Percentiles rank a stretch among this genome's conserved stretches.
Conservation (phyloP, 2,797 vertebrate genomes). For the Paguma larvata region DNA sequence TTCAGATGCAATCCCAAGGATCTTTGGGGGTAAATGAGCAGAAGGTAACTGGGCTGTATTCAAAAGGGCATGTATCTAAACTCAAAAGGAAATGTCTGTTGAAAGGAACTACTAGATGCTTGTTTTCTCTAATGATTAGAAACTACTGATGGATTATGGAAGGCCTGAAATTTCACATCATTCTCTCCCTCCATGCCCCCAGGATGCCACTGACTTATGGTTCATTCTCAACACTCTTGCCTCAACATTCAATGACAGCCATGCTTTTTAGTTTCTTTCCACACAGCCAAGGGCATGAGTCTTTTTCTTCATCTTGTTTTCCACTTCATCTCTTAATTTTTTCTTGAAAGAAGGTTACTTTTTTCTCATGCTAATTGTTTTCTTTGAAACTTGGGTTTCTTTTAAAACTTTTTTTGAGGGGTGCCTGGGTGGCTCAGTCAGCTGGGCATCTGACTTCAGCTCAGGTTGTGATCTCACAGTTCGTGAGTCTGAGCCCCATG, state of each 20-base stretch:
- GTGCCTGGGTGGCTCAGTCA: too few species aligned
- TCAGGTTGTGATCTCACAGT: too few species aligned
- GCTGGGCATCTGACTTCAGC: too few species aligned
- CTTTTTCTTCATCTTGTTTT: neutral
- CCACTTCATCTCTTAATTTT: neutral
- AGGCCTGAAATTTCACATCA: neutral
- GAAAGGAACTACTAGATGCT: neutral
- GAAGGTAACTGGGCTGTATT: neutral
- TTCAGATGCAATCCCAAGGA: neutral
- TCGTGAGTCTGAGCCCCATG: too few species aligned
- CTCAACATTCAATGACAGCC: neutral
- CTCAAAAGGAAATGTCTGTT: constrained; percentile 24
- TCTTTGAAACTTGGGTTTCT: neutral
- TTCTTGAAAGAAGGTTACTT: constrained; percentile 17
- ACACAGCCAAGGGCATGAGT: neutral
- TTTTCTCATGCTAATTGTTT: constrained; percentile 19
- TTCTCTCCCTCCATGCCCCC: neutral
- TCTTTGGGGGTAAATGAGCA: neutral
- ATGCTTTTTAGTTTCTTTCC: neutral
- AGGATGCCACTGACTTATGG: neutral
- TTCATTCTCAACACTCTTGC: neutral
- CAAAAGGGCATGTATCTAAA: neutral
- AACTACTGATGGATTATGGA: neutral
- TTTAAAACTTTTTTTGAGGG: neutral
- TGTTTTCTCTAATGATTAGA: neutral